Conservation (phyloP, 2,888 invertebrate species). For the Anarsia innoxiella region DNA sequence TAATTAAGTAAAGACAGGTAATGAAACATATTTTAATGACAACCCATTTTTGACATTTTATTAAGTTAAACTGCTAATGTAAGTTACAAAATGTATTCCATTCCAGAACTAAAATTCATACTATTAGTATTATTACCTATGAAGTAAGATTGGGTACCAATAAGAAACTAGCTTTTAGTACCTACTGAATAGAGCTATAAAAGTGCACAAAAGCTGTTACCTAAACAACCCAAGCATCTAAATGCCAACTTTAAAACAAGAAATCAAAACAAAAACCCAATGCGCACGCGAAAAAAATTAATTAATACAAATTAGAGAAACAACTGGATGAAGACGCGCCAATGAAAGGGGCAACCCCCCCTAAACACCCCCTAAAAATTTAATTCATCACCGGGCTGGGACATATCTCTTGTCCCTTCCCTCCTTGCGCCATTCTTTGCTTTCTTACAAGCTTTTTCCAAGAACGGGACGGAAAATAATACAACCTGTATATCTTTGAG, state of each 20-base stretch:
- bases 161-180: no score
- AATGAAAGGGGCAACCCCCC: conserved; percentile 61
- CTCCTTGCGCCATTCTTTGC: conserved; percentile 70
- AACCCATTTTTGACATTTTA: no score
- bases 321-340: conserved; percentile 63
- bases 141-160: no score
- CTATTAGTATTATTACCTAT: no score
- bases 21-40: no score
- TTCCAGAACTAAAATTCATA: no score
- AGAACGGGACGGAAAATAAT: conserved; percentile 42
- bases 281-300: conserved; percentile 40
- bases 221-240: no score
- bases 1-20: no score
- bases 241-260: neutral
- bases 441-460: conserved; percentile 72
- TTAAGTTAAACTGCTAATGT: no score
- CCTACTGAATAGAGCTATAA: no score
- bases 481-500: conserved; percentile 37
- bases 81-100: no score
- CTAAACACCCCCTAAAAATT: conserved; percentile 70
- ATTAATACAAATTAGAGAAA: conserved; percentile 67
- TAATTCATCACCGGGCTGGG: conserved; percentile 71
- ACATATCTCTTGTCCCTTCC: conserved; percentile 70
- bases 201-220: no score
- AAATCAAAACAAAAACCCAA: conserved; percentile 8